Percentiles rank a stretch among this genome's conserved stretches.
Evolutionary conservation across 2,113 vertebrate genomes (phyloP).

Genomic region (Ceuthmochares aereus): DNA sequence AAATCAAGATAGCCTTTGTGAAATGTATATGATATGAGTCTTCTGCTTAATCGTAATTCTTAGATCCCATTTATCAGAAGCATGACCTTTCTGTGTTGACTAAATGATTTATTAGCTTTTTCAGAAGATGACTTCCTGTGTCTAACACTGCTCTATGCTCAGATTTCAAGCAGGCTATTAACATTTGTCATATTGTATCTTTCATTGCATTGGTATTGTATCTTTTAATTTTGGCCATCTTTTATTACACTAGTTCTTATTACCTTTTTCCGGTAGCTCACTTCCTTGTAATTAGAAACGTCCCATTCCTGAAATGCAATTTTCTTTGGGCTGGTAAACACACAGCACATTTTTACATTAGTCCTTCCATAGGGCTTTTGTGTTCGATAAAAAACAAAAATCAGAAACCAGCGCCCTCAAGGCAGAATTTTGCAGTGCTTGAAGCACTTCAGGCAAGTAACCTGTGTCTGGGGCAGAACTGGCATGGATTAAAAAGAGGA

Average conservation of each 20-base stretch:
- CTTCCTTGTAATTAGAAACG: conserved; percentile 51
- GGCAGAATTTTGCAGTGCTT: background rate
- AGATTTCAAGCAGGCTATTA: conserved; percentile 18
- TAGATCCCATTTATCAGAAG: background rate
- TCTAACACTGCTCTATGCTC: background rate
- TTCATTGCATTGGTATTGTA: conserved; percentile 11
- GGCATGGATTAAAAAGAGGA: background rate
- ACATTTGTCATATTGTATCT: background rate
- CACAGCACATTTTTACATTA: background rate
- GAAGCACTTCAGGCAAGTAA: background rate
- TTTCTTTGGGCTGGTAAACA: conserved; percentile 52
- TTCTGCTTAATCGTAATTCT: background rate
- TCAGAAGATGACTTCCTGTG: background rate
- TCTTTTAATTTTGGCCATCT: conserved; percentile 65
- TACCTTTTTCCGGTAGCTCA: conserved; percentile 22
- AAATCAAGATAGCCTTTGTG: background rate
- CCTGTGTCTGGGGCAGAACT: background rate
- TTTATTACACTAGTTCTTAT: conserved; percentile 15
- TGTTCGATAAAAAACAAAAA: conserved; percentile 11
- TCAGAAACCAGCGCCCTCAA: background rate
- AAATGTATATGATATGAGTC: background rate
- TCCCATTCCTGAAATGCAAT: conserved; percentile 42
- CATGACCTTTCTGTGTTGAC: background rate
- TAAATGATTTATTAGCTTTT: conserved; percentile 31
- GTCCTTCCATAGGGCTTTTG: conserved; percentile 6